Conservation (phyloP, 2,113 vertebrate species). For the Puffinus mauretanicus region DNA sequence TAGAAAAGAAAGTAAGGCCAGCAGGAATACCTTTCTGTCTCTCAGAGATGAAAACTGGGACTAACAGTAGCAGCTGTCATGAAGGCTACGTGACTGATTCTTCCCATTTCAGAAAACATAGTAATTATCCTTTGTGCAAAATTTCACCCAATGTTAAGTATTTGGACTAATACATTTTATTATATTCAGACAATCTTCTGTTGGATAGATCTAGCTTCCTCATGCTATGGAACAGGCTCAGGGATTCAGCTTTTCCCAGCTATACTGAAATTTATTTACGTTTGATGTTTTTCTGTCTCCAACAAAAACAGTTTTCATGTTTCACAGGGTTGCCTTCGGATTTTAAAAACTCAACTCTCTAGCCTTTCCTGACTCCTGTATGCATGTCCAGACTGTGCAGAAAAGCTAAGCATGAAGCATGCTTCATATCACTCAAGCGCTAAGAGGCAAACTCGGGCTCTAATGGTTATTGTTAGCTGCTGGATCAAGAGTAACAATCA, state of each 20-base stretch:
- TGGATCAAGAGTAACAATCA: background rate
- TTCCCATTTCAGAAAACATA: background rate
- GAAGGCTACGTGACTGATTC: background rate
- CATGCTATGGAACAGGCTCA: background rate
- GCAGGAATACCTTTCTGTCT: background rate
- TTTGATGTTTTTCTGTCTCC: background rate
- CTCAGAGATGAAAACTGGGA: background rate
- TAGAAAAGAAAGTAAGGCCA: background rate
- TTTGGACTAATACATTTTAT: background rate
- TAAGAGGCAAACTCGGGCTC: background rate
- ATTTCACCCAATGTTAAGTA: background rate
- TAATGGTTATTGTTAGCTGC: background rate
- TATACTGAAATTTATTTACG: background rate
- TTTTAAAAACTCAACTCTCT: background rate
- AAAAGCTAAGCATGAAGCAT: background rate
- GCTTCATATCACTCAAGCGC: background rate
- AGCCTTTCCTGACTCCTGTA: background rate
- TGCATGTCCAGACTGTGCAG: background rate
- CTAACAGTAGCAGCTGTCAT: background rate
- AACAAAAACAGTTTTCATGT: background rate
- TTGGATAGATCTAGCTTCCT: background rate
- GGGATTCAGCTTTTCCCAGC: background rate
- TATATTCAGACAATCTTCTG: background rate
- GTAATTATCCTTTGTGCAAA: background rate
- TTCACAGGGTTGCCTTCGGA: background rate